Evolutionary conservation across 2,888 invertebrate genomes (phyloP), one percentile per base, ranked within the genome.

Genomic region (Meteorus colon): DNA sequence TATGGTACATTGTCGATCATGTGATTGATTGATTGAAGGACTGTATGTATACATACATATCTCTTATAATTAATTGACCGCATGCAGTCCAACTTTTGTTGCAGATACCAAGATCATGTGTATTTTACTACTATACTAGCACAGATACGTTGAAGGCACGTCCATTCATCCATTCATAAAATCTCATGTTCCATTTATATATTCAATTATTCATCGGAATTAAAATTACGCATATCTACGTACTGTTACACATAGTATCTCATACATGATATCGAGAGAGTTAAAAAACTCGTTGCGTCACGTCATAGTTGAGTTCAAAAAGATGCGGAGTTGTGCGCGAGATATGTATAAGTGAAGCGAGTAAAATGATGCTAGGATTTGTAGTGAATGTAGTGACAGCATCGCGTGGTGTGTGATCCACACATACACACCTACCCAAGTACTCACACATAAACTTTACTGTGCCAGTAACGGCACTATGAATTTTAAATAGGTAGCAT

Each of bases 81-180:
- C 41, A 41, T 4, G 12, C 41, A 12, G 41, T 12, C 2, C 41
- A 12, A 41, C 41, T 41, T 41, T 41, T 12, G 8, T 41, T 41
- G 41, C 41, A 41, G 41, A 41, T 41, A 41, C 41, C 41, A 0
- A 41, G 41, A 41, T 41, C 12, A 41, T 41, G 41, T 12, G 41
- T 41, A 12, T 41, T 12, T 8, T 41, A 41, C 41, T 12, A 41
- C 41, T 41, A 12, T 41, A 41, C 2, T 41, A 41, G 41, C 8
- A 41, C 41, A 41, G 41, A 41, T 41, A 41, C 41, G 41, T 12
- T 1, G 12, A 41, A 41, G 41, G 41, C 41, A 12, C 41, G 41
- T 41, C 41, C 55, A 55, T 19, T 55, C 24, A 41, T 41, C 41
- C 55, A 55, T 55, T 55, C 55, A 55, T 55, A n/a, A 34, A 55